Base-by-base conservation (phyloP, 2,888 invertebrate species). In the Leptopterna dolabrata region DNA sequence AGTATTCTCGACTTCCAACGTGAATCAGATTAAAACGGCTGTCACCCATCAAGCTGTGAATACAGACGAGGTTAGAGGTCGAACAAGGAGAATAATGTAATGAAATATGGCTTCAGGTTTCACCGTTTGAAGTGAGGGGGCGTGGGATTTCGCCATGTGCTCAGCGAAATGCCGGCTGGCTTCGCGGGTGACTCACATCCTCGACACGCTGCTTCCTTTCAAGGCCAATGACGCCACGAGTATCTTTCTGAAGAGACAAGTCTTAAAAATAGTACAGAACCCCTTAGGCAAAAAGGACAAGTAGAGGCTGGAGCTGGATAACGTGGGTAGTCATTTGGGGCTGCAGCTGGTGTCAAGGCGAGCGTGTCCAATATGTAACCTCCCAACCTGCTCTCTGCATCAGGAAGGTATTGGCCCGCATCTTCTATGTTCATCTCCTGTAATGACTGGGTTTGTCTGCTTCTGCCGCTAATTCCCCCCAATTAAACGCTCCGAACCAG, bases 71-170 rank as follows among this genome's bases (percentile, higher is more conserved):
- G 36, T 36, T 36, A 36, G 36, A 7, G 36, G 7, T 36, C 4
- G 4, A 36, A 36, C 36, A 36, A 36, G 7, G 7, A 36, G 7
- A 36, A 36, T 36, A 36, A 36, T 36, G 36, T 36, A 36, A 36
- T 36, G 36, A 36, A 36, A 36, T 36, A 36, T 7, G 36, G 36
- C 36, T 36, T 36, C 36, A 36, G 36, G n/a, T n/a, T 36, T 36
- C 36, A 7, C 36, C 2, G 36, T 36, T 7, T 36, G 36, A n/a
- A 47, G 47, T 47, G 14, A 2, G 47, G 24, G n/a, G 7, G 24
- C 63, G 63, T 63, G 63, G 19, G 47, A 47, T 47, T n/a, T 63
- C 63, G 63, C 63, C 63, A 63, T 63, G 63, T 63, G 63, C 63
- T 63, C 11, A 24, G 63, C 51, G 27, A 63, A 27, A 13, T 19